phyloP scores from a whole-genome alignment of 2,888 invertebrate species.

The Lepetodrilus schrolli region DNA sequence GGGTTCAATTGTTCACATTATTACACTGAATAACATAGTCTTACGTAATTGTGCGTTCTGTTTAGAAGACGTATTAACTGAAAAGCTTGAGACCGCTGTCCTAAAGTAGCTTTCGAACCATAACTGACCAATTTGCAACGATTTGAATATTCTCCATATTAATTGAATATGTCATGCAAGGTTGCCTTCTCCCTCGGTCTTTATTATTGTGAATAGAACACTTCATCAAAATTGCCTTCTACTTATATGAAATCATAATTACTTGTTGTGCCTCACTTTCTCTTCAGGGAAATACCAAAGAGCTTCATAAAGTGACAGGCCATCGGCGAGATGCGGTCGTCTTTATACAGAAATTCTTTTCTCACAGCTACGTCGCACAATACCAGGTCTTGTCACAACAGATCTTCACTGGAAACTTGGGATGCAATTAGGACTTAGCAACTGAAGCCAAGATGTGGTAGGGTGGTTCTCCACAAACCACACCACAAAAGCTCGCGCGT shows the following conservation, averaged over 20 bases:
- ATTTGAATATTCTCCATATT: too few species aligned
- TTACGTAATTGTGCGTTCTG: too few species aligned
- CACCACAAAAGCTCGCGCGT: neutral
- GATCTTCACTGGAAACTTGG: too few species aligned
- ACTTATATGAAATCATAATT: neutral
- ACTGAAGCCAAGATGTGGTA: neutral
- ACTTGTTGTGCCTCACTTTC: slow-evolving; percentile 2
- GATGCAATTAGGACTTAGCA: too few species aligned
- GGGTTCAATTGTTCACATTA: too few species aligned
- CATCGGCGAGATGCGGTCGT: neutral
- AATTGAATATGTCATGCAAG: neutral
- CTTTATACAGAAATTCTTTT: neutral
- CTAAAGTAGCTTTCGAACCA: too few species aligned
- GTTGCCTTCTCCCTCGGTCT: neutral
- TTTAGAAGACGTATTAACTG: too few species aligned
- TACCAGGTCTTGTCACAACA: too few species aligned
- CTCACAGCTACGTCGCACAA: neutral
- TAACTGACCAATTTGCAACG: too few species aligned
- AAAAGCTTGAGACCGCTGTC: too few species aligned
- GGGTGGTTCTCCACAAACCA: neutral
- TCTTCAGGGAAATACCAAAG: neutral
- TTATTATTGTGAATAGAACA: neutral
- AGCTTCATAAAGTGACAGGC: neutral
- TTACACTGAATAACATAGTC: too few species aligned
- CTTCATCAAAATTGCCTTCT: neutral